A percentile compares a stretch with the other conserved stretches of the same genome.
Conservation (phyloP, 2,113 vertebrate species). For the Silurus meridionalis region DNA sequence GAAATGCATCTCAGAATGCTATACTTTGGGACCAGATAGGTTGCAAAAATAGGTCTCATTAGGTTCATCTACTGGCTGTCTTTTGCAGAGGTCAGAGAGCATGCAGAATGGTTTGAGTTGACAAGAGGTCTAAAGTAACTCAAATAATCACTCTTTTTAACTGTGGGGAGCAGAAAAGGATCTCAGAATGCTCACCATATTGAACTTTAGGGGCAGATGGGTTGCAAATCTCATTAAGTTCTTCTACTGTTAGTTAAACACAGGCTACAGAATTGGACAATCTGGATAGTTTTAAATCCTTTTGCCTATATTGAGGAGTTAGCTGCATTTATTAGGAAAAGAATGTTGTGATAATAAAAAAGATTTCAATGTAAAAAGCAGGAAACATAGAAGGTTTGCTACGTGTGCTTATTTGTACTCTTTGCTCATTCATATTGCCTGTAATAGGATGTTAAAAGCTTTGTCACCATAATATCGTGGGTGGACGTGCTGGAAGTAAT, state of each 20-base stretch:
- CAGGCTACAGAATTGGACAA: background rate
- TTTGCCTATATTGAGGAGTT: background rate
- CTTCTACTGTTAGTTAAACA: background rate
- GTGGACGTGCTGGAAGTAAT: slow-evolving; percentile 20
- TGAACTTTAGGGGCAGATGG: background rate
- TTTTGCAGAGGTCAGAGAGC: background rate
- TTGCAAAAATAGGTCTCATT: too few species aligned
- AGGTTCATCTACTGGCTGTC: too few species aligned
- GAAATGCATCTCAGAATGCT: too few species aligned
- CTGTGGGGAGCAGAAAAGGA: background rate
- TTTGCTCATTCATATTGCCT: background rate
- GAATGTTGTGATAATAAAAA: background rate
- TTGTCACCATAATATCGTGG: background rate
- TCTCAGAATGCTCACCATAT: background rate
- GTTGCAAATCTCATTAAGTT: background rate
- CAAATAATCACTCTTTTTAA: too few species aligned
- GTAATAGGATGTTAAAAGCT: background rate
- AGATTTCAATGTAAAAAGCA: background rate
- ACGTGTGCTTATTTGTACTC: background rate
- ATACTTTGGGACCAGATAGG: too few species aligned
- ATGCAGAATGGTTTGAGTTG: background rate
- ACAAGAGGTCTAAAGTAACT: too few species aligned
- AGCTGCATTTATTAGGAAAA: background rate
- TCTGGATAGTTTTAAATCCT: background rate
- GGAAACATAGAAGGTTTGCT: background rate